phyloP scores from a whole-genome alignment of 2,888 invertebrate genomes.

The Sphaerophoria rueppellii region DNA sequence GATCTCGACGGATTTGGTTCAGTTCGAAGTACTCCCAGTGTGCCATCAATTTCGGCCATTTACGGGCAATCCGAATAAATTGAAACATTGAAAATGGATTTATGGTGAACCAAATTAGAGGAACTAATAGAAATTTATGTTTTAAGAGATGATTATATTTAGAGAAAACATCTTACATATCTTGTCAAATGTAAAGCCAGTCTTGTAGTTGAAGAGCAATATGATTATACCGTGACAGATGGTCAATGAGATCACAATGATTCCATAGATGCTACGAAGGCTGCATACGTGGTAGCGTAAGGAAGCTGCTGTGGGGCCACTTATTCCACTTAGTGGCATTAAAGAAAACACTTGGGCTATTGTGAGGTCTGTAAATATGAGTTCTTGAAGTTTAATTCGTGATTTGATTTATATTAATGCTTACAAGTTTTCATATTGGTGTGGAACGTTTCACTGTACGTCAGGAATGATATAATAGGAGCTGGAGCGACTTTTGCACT shows the following conservation, averaged over 20 bases:
- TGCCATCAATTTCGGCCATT: conserved; percentile 82
- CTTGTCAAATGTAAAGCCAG: conserved; percentile 55
- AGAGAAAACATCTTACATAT: conserved; percentile 41
- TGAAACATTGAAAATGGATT: conserved; percentile 65
- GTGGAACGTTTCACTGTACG: conserved; percentile 52
- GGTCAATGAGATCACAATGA: conserved; percentile 19
- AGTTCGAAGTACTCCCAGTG: conserved; percentile 81
- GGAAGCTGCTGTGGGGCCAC: conserved; percentile 78
- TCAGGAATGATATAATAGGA: neutral
- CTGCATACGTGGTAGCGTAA: conserved; percentile 78
- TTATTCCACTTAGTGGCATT: conserved; percentile 82
- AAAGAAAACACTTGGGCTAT: conserved; percentile 82
- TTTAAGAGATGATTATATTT: neutral
- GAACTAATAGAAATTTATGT: conserved; percentile 45
- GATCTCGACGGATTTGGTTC: conserved; percentile 4
- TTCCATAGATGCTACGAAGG: conserved; percentile 46
- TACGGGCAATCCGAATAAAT: conserved; percentile 81
- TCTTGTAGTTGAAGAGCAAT: conserved; percentile 42
- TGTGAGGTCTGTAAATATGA: conserved; percentile 78
- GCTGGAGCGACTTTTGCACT: neutral
- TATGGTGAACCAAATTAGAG: conserved; percentile 71
- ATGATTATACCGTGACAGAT: conserved; percentile 39
- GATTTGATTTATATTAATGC: neutral
- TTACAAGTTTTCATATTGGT: conserved; percentile 58
- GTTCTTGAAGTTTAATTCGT: no score